Percentiles rank a stretch among this genome's conserved stretches.
Conservation (phyloP, 2,797 vertebrate species). For the Luscinia luscinia region DNA sequence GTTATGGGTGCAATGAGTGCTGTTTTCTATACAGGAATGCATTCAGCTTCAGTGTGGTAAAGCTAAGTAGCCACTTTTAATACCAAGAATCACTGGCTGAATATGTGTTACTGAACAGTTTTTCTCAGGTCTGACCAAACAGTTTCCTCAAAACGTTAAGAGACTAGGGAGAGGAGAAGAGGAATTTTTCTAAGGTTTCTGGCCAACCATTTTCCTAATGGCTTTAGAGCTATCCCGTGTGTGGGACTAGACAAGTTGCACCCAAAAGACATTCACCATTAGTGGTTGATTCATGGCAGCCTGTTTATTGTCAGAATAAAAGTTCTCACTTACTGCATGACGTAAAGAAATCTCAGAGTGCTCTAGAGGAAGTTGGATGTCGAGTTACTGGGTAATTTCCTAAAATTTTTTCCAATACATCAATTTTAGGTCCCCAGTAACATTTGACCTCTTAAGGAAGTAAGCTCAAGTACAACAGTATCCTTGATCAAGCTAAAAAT, state of each 20-base stretch:
- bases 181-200: neutral
- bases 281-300: neutral
- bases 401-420: neutral
- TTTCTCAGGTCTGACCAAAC: neutral
- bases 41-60: neutral
- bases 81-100: neutral
- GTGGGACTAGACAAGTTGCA: neutral
- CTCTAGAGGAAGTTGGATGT: neutral
- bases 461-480: neutral
- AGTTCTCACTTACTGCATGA: neutral
- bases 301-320: neutral
- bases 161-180: neutral
- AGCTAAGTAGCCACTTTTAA: neutral
- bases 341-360: neutral
- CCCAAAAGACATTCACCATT: neutral
- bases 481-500: neutral
- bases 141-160: neutral
- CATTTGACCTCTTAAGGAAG: neutral
- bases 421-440: neutral
- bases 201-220: neutral
- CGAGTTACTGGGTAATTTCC: neutral
- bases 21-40: neutral
- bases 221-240: neutral
- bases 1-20: neutral
- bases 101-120: neutral